A percentile compares a stretch with the other conserved stretches of the same genome.
Evolutionary conservation across 2,113 vertebrate species (phyloP).

Genomic region (Ciconia maguari): DNA sequence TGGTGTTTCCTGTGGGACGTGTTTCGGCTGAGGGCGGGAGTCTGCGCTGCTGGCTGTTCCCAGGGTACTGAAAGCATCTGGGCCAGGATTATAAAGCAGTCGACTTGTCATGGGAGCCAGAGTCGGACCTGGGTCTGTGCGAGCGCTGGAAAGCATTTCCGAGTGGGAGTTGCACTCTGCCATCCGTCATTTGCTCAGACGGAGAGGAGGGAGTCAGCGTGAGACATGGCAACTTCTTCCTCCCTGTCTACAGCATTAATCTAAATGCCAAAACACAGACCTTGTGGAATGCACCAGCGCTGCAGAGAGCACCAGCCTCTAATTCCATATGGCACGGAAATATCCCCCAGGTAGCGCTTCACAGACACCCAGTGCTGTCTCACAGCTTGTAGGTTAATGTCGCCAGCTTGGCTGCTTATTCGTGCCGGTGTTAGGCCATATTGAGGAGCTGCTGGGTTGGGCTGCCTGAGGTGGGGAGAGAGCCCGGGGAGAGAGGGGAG

Average conservation of each 20-base stretch:
- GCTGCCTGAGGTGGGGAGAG: neutral
- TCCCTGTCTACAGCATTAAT: conserved; percentile 74
- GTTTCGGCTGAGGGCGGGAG: neutral
- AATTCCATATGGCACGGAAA: conserved; percentile 69
- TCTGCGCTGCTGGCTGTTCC: neutral
- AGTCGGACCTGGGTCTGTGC: neutral
- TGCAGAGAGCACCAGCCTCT: conserved; percentile 59
- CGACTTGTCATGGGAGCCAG: neutral
- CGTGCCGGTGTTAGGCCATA: fast-evolving
- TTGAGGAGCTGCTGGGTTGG: neutral
- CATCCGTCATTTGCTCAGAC: conserved; percentile 48
- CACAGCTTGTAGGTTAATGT: neutral
- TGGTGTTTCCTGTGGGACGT: neutral
- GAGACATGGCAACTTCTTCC: conserved; percentile 69
- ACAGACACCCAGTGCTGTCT: conserved; percentile 1
- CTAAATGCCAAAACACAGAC: conserved; percentile 71
- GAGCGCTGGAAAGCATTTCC: conserved; percentile 53
- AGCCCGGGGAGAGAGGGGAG: neutral
- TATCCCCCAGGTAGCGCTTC: conserved; percentile 69
- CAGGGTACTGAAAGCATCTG: neutral
- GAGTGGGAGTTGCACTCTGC: conserved; percentile 62
- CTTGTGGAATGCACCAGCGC: conserved; percentile 66
- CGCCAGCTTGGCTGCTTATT: neutral
- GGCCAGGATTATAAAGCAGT: neutral
- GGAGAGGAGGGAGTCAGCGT: conserved; percentile 34